These are phyloP conservation scores for Aegypius monachus DNA, from an alignment of 2,113 vertebrate genomes.

Conservation along the genomic window DNA sequence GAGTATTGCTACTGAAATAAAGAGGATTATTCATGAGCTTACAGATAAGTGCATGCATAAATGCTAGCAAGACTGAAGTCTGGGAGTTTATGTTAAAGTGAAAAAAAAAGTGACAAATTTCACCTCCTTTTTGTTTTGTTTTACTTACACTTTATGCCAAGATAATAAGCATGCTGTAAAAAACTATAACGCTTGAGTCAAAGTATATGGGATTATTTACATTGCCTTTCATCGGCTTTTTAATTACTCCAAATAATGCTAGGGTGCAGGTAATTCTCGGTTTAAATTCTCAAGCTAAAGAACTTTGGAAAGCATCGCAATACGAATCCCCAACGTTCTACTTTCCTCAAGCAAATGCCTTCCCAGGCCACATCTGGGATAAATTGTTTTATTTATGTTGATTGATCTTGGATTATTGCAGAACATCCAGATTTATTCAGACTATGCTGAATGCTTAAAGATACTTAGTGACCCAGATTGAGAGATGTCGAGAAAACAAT, in stretches of 20 bases:
- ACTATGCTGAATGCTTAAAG: constrained; percentile 9
- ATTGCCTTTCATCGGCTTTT: background rate
- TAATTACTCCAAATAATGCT: background rate
- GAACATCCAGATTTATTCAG: constrained; percentile 43
- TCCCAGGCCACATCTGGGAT: constrained; percentile 52
- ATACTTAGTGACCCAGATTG: constrained; percentile 17
- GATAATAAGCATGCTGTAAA: background rate
- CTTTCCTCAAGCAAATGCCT: constrained; percentile 47
- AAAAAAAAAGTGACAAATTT: background rate
- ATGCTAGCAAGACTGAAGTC: background rate
- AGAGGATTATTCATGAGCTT: constrained; percentile 15
- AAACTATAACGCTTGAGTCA: background rate
- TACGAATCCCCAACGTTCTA: constrained; percentile 16
- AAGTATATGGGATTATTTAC: background rate
- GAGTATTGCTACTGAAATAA: background rate
- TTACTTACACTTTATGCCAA: background rate
- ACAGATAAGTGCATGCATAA: background rate
- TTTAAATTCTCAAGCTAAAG: background rate
- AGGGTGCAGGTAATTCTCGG: background rate
- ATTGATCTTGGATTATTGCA: constrained; percentile 59
- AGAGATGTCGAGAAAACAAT: constrained; percentile 23
- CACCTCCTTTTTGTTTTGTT: background rate
- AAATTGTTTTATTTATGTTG: constrained; percentile 61
- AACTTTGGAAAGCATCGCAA: background rate
- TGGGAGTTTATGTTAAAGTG: background rate